These are phyloP conservation scores for Keiferia lycopersicella DNA, from an alignment of 2,888 invertebrate genomes.

Conservation along the genomic window DNA sequence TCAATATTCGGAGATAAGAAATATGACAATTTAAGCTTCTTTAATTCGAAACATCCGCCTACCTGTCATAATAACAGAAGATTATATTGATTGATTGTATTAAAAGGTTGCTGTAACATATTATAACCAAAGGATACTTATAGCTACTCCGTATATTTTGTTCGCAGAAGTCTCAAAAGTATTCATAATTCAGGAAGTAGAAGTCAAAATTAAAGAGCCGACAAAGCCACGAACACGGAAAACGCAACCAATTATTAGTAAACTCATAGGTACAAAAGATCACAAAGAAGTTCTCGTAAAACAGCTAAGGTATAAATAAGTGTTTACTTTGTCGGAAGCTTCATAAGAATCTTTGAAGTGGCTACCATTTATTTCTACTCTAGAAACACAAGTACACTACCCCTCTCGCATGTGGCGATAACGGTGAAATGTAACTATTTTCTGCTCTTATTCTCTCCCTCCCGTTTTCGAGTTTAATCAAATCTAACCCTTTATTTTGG, in stretches of 20 bases:
- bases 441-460: constrained; percentile 26
- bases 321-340: constrained; percentile 69
- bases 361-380: constrained; percentile 64
- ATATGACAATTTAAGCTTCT: background rate
- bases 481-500: constrained; percentile 24
- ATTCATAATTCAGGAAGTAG: constrained; percentile 9
- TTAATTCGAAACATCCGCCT: background rate
- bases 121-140: too few relatives aligned
- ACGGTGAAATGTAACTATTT: constrained; percentile 51
- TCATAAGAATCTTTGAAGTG: constrained; percentile 68
- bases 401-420: constrained; percentile 64
- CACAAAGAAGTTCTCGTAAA: constrained; percentile 66
- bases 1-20: too few relatives aligned
- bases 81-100: too few relatives aligned
- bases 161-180: background rate
- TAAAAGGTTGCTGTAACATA: too few relatives aligned
- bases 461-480: constrained; percentile 25
- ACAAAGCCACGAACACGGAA: constrained; percentile 26
- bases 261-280: constrained; percentile 41
- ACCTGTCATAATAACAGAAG: background rate
- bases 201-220: constrained; percentile 15
- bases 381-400: constrained; percentile 43
- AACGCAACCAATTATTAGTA: constrained; percentile 35
- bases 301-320: constrained; percentile 64
- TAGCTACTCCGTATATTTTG: too few relatives aligned